Evolutionary conservation across 1,140 invertebrate genomes (phyloP).

Genomic region (Metopolophium dirhodum): DNA sequence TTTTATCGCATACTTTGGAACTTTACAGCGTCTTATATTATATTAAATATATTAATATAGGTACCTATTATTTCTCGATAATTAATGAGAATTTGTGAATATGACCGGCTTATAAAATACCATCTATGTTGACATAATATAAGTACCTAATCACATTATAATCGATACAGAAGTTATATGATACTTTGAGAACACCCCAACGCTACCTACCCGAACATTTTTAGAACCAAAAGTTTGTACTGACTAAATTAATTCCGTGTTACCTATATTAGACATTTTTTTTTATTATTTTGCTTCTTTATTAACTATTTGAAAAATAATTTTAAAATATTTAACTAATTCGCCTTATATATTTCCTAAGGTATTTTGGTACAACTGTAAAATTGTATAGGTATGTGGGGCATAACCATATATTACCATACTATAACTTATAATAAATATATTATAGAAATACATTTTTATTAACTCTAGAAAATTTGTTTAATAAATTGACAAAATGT

Average conservation of each 20-base stretch:
- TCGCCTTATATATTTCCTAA: background rate
- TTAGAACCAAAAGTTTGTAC: background rate
- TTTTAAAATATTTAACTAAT: background rate
- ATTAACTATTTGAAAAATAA: background rate
- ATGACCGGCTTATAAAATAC: background rate
- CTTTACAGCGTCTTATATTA: background rate
- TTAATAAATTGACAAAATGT: background rate
- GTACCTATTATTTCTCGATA: background rate
- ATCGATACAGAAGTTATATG: background rate
- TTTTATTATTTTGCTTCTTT: background rate
- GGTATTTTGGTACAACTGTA: background rate
- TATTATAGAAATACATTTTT: background rate
- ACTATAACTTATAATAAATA: background rate
- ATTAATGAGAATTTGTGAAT: background rate
- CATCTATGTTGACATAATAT: background rate
- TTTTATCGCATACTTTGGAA: background rate
- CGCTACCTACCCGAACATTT: background rate
- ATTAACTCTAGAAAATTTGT: background rate
- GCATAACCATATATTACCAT: background rate
- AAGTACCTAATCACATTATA: background rate
- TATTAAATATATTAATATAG: background rate
- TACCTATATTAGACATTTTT: background rate
- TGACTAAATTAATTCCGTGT: background rate
- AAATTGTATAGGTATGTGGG: background rate
- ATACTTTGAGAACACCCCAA: background rate